Evolutionary conservation across 2,797 vertebrate genomes (phyloP).

Genomic region (Lepus oiostolus): DNA sequence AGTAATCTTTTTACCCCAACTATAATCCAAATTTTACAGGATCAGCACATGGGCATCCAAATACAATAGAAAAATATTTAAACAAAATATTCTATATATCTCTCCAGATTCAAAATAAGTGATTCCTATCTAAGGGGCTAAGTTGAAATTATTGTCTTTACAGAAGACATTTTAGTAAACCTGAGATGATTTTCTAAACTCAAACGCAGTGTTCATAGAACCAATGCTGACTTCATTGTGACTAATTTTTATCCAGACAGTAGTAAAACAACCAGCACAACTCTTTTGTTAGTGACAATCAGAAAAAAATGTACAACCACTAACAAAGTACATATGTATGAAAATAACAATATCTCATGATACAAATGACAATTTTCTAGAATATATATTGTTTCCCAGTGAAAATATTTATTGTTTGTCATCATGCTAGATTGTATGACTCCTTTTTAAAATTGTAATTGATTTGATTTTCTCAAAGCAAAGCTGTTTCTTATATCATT

Average conservation of each 20-base stretch:
- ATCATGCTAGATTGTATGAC: not conserved
- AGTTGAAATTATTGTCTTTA: not conserved
- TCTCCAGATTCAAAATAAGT: not conserved
- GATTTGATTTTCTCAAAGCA: constrained; percentile 27
- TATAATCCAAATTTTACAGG: not conserved
- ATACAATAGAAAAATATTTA: not conserved
- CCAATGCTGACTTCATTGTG: no score
- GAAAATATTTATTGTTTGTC: constrained; percentile 35
- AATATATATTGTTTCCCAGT: constrained; percentile 31
- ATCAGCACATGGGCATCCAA: not conserved
- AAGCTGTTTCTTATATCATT: not conserved
- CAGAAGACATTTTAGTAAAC: not conserved
- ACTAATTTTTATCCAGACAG: not conserved
- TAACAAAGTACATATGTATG: not conserved
- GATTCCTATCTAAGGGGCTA: not conserved
- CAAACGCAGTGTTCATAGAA: not conserved
- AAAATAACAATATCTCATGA: not conserved
- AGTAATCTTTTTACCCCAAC: not conserved
- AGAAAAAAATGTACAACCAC: not conserved
- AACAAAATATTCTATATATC: not conserved
- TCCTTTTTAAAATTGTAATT: not conserved
- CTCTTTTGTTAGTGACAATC: not conserved
- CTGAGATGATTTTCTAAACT: constrained; percentile 30
- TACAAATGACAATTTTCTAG: constrained; percentile 13
- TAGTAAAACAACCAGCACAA: not conserved